Evolutionary conservation across 2,888 invertebrate genomes (phyloP).

Genomic region (Rosalia funebris): DNA sequence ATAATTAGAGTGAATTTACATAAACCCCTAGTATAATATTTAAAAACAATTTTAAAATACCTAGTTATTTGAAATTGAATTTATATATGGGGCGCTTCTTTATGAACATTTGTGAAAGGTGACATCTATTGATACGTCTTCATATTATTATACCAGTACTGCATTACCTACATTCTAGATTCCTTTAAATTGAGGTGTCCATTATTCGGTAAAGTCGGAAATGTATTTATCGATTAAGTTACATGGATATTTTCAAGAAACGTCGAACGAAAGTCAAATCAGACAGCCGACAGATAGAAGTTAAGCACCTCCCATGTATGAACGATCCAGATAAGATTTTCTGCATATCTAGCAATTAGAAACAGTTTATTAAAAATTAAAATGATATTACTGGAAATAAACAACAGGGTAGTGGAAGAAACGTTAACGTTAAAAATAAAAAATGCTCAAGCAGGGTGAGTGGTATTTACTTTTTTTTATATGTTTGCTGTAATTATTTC

Average conservation of each 20-base stretch:
- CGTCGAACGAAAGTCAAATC: slow-evolving; percentile 10
- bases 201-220: neutral
- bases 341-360: slow-evolving; percentile 41
- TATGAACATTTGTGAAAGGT: too few species aligned
- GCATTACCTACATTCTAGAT: too few species aligned
- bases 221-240: neutral
- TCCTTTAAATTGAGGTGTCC: too few species aligned
- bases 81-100: too few species aligned
- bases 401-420: slow-evolving; percentile 99
- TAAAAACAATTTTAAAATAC: too few species aligned
- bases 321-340: slow-evolving; percentile 42
- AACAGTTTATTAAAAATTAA: slow-evolving; percentile 51
- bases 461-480: slow-evolving; percentile 47
- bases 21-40: too few species aligned
- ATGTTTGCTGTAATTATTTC: slow-evolving; percentile 1
- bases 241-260: too few species aligned
- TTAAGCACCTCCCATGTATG: slow-evolving; percentile 55
- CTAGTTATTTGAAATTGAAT: too few species aligned
- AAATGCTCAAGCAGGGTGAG: slow-evolving; percentile 96
- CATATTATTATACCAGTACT: too few species aligned
- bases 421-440: slow-evolving; percentile 94
- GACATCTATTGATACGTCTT: too few species aligned
- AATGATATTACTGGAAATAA: slow-evolving; percentile 98
- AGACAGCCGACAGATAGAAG: slow-evolving; percentile 22
- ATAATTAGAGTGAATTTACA: too few species aligned